These are phyloP conservation scores for Rhysida immarginata DNA, from an alignment of 1,140 invertebrate genomes.

Conservation along the genomic window DNA sequence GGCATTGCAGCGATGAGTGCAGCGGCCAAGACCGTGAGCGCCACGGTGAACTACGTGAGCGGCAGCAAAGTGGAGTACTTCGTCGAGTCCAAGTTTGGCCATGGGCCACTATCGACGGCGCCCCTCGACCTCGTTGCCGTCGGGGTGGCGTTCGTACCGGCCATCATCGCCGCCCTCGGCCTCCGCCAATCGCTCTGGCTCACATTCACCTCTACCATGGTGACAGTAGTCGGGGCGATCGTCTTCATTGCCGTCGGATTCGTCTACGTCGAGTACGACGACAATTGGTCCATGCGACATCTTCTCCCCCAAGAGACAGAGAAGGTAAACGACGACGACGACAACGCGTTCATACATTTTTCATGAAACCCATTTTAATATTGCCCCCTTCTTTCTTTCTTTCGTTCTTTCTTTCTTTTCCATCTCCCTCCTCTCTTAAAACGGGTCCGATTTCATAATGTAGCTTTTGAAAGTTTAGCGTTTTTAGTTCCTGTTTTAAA, in stretches of 20 bases:
- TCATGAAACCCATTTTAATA: too few relatives aligned
- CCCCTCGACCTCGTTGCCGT: not conserved
- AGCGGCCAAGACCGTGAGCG: not conserved
- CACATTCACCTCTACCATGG: not conserved
- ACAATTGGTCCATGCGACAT: not conserved
- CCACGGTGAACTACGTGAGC: not conserved
- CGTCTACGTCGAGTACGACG: not conserved
- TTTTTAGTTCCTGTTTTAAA: too few relatives aligned
- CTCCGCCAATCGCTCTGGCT: not conserved
- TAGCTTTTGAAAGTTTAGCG: too few relatives aligned
- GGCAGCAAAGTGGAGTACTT: not conserved
- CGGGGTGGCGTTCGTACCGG: not conserved
- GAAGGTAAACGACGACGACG: too few relatives aligned
- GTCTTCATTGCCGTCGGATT: not conserved
- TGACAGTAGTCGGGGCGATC: not conserved
- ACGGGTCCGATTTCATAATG: too few relatives aligned
- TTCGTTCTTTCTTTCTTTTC: too few relatives aligned
- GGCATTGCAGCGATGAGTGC: slow-evolving; percentile 4
- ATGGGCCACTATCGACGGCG: not conserved
- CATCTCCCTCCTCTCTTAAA: too few relatives aligned
- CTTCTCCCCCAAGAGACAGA: not conserved
- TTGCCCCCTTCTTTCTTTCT: too few relatives aligned
- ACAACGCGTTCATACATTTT: too few relatives aligned
- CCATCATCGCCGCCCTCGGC: not conserved
- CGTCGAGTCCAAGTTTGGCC: not conserved